phyloP scores from a whole-genome alignment of 2,888 invertebrate genomes.

The Drosophila sordidapex region DNA sequence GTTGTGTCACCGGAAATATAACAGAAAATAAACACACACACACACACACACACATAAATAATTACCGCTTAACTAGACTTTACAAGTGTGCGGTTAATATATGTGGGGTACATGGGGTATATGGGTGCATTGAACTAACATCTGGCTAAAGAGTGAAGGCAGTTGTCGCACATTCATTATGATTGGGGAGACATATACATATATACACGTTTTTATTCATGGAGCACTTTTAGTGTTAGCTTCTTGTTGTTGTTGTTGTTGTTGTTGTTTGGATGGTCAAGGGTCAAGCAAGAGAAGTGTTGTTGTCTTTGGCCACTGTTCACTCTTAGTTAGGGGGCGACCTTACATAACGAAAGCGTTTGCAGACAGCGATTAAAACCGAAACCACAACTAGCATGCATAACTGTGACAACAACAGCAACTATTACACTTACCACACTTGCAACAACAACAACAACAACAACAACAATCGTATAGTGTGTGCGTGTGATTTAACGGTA shows the following conservation, averaged over 20 bases:
- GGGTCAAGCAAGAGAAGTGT: slow-evolving; percentile 10
- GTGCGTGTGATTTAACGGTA: slow-evolving; percentile 17
- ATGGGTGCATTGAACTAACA: slow-evolving; percentile 5
- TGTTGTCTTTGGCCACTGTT: slow-evolving; percentile 28
- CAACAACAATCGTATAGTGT: not conserved
- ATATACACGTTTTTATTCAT: not conserved
- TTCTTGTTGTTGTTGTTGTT: too few species aligned
- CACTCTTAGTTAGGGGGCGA: not conserved
- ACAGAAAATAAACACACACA: slow-evolving; percentile 3
- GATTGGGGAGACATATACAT: not conserved
- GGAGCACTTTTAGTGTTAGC: not conserved
- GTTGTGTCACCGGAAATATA: slow-evolving; percentile 30
- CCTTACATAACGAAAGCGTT: slow-evolving; percentile 36
- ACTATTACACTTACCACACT: slow-evolving; percentile 2
- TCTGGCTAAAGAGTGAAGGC: not conserved
- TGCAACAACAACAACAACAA: not conserved
- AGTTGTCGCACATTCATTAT: not conserved
- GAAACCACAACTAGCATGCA: slow-evolving; percentile 18
- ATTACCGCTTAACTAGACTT: slow-evolving; percentile 19
- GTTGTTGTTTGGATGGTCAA: not conserved
- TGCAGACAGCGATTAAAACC: slow-evolving; percentile 7
- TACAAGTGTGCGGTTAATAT: not conserved
- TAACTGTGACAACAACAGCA: slow-evolving; percentile 23
- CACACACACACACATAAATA: not conserved
- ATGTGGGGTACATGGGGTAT: not conserved